Evolutionary conservation across 1,140 invertebrate genomes (phyloP), one percentile per base, ranked within the genome.

Genomic region (Drosophila pectinifera): DNA sequence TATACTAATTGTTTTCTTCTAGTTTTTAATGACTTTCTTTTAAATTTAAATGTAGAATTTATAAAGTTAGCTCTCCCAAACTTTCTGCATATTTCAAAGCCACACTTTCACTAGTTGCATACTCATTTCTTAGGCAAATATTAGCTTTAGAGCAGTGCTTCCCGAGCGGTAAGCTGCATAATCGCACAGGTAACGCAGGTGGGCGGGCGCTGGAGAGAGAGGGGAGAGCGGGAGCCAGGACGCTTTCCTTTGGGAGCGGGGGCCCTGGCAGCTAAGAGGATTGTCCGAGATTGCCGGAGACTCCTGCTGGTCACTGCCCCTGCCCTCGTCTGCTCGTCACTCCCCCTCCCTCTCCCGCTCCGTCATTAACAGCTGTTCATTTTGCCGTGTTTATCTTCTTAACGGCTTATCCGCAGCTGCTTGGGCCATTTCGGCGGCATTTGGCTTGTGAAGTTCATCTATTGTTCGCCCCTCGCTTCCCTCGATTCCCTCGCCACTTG

Each of bases 391-490:
- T 70, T 69, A 70, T 70, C 67, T 70, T 64, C 67, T 70, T 70
- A 70, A 70, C 67, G 64, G 67, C 65, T 70, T 70, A 70, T 70
- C 42, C 67, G 41, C 67, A 70, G 67, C 64, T 70, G 67, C 51
- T 70, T 57, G 39, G 42, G 55, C 49, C 49, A 53, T 53, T 53
- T n/a, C 64, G 43, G 42, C 64, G 43, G 51, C 42, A 64, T 57
- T 48, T 69, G 67, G 67, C 39, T 69, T 57, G 41, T 34, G 64
- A 46, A 70, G 64, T 70, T 70, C 67, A 70, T 69, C 48, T 69
- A 70, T 69, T 65, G 63, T 62, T 42, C n/a, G 13, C 24, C 26
- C 10, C n/a, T 18, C 34, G 46, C 26, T 22, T 10, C 18, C 5
- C 5, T 5, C 22, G n/a, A n/a, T 39, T 18, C 20, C 20, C 20